phyloP scores from a whole-genome alignment of 2,113 vertebrate genomes.

The Tor tambroides region DNA sequence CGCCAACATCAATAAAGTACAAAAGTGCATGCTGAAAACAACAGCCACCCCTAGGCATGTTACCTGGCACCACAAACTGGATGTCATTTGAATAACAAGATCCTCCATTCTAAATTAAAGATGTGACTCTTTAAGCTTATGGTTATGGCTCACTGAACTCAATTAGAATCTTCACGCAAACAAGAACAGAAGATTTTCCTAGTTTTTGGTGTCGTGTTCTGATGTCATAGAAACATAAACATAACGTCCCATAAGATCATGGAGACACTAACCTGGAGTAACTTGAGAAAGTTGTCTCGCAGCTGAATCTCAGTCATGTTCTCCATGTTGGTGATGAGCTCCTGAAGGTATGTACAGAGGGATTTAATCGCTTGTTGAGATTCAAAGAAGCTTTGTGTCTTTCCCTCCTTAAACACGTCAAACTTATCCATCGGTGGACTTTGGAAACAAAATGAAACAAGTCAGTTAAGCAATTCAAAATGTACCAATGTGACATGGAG shows the following conservation, averaged over 20 bases:
- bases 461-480: neutral
- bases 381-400: constrained; percentile 88
- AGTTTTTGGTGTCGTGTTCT: neutral
- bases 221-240: too few relatives aligned
- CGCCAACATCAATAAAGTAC: neutral
- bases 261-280: constrained; percentile 83
- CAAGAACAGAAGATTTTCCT: neutral
- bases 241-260: neutral
- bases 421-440: constrained; percentile 89
- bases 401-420: constrained; percentile 90
- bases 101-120: constrained; percentile 1
- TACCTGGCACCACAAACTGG: neutral
- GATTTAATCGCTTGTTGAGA: constrained; percentile 82
- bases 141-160: neutral
- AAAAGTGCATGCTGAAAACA: neutral
- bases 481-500: neutral
- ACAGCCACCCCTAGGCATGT: neutral
- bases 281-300: constrained; percentile 78
- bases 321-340: constrained; percentile 72
- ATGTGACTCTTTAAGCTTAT: neutral
- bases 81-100: neutral
- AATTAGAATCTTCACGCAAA: neutral
- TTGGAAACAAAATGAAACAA: constrained; percentile 30
- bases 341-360: constrained; percentile 83
- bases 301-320: constrained; percentile 75